Percentiles rank a stretch among this genome's conserved stretches.
These are phyloP conservation scores for Sinhomidia bicolor DNA, from an alignment of 2,888 invertebrate genomes.

Conservation along the genomic window DNA sequence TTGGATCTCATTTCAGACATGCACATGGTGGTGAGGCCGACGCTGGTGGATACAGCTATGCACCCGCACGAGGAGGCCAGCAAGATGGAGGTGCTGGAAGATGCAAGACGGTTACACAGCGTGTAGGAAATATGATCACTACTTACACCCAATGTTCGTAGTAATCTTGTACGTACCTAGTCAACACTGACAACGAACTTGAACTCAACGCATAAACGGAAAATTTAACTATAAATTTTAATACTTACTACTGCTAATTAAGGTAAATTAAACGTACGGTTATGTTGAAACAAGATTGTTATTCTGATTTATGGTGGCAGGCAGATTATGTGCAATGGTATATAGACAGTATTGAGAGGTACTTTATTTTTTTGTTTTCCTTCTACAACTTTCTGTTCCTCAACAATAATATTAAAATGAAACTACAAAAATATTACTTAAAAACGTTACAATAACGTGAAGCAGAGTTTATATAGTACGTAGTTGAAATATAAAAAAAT, in stretches of 20 bases:
- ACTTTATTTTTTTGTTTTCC: background rate
- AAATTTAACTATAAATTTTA: no score
- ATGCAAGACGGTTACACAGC: constrained; percentile 81
- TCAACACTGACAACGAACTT: background rate
- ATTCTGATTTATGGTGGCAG: no score
- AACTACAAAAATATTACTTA: no score
- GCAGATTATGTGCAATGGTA: no score
- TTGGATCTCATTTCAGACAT: constrained; percentile 80
- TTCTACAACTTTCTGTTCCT: no score
- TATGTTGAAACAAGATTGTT: no score
- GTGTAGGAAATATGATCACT: constrained; percentile 81
- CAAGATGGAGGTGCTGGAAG: constrained; percentile 66
- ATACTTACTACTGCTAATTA: no score
- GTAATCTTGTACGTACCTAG: constrained; percentile 48
- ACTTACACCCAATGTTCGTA: constrained; percentile 82
- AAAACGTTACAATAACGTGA: no score
- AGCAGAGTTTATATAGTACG: no score
- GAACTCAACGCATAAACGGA: constrained; percentile 27
- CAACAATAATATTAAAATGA: no score
- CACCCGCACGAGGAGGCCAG: constrained; percentile 68
- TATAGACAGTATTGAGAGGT: background rate
- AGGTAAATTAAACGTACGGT: no score
- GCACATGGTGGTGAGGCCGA: constrained; percentile 51
- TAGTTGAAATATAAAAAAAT: no score
- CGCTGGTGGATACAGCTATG: constrained; percentile 68